Percentiles rank a stretch among this genome's conserved stretches.
Conservation (phyloP, 2,113 vertebrate genomes). For the Toxostoma redivivum region DNA sequence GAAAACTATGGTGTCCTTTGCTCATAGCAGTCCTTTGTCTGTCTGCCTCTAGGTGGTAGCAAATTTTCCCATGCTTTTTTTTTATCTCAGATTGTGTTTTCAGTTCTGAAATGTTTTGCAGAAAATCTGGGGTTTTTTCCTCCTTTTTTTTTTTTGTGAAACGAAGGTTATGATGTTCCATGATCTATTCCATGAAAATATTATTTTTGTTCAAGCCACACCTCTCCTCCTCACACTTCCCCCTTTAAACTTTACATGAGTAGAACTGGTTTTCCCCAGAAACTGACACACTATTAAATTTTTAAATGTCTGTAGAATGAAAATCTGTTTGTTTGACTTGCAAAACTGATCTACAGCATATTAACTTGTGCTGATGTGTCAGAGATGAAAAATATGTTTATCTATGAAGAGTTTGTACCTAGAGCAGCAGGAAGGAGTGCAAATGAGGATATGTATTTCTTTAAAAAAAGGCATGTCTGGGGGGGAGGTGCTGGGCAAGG, state of each 20-base stretch:
- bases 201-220: neutral
- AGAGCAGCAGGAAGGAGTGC: neutral
- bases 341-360: neutral
- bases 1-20: neutral
- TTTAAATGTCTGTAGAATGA: neutral
- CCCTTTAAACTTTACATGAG: neutral
- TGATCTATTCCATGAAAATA: neutral
- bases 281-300: neutral
- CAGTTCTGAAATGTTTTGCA: neutral
- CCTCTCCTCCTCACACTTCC: neutral
- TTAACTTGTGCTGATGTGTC: neutral
- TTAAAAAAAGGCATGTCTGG: neutral
- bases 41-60: neutral
- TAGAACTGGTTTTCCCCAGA: neutral
- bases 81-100: neutral
- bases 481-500: neutral
- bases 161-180: neutral
- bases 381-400: neutral
- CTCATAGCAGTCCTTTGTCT: neutral
- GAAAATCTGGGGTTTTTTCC: accelerated
- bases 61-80: neutral
- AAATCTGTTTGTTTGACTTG: neutral
- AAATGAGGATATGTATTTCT: neutral
- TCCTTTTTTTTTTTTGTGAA: neutral
- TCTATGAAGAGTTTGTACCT: neutral